These are phyloP conservation scores for Rallus limicola DNA, from an alignment of 2,113 vertebrate species.

Conservation along the genomic window DNA sequence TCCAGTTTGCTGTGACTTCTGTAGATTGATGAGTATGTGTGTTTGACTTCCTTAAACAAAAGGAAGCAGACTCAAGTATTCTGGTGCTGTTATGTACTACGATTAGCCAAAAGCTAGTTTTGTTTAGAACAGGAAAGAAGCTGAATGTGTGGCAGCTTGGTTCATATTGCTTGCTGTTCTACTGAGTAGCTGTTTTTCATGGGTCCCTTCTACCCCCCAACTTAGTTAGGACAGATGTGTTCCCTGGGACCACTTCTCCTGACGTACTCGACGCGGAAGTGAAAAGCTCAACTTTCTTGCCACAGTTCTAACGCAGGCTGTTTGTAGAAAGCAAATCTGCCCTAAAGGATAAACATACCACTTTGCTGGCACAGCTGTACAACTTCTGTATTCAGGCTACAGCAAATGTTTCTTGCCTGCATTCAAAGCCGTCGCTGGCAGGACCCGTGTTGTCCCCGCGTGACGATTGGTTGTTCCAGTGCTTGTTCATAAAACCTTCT, in stretches of 20 bases:
- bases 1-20: not conserved
- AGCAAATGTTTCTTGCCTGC: constrained; percentile 56
- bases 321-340: constrained; percentile 64
- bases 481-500: constrained; percentile 14
- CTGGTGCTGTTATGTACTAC: not conserved
- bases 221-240: not conserved
- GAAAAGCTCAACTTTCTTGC: not conserved
- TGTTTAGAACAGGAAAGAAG: not conserved
- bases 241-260: constrained; percentile 7
- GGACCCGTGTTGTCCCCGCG: not conserved
- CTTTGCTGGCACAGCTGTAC: constrained; percentile 59
- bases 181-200: not conserved
- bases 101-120: not conserved
- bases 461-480: not conserved
- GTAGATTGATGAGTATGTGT: not conserved
- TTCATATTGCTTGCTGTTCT: not conserved
- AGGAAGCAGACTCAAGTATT: not conserved
- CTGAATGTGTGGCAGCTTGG: not conserved
- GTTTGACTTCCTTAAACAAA: not conserved
- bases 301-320: constrained; percentile 36
- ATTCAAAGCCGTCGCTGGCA: constrained; percentile 40
- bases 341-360: constrained; percentile 56
- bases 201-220: not conserved
- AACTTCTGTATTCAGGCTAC: constrained; percentile 52
- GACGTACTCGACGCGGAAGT: not conserved